Conservation (phyloP, 2,797 vertebrate species). For the Sandelia bainsii region DNA sequence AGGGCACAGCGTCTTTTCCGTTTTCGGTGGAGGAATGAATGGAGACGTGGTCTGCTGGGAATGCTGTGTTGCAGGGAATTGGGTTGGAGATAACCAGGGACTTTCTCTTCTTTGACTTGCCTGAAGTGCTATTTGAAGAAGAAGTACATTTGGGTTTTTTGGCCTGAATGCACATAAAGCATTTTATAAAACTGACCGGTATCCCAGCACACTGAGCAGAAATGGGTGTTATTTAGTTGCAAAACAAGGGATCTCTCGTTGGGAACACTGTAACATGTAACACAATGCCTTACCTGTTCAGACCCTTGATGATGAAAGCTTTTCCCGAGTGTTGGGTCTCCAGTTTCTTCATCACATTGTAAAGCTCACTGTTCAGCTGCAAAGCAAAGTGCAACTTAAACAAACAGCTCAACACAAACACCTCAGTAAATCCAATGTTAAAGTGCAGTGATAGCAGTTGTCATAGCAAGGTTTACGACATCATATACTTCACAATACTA, state of each 20-base stretch:
- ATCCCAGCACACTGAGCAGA: not conserved
- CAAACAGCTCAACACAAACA: not conserved
- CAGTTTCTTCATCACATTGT: slow-evolving; percentile 94
- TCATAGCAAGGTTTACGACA: no score
- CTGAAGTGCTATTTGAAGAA: slow-evolving; percentile 37
- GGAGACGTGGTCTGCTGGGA: slow-evolving; percentile 79
- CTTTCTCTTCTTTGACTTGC: slow-evolving; percentile 85
- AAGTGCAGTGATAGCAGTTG: not conserved
- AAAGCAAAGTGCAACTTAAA: slow-evolving; percentile 23
- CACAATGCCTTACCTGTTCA: slow-evolving; percentile 84
- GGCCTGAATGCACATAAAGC: not conserved
- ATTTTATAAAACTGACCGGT: not conserved
- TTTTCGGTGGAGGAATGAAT: slow-evolving; percentile 61
- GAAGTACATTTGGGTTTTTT: not conserved
- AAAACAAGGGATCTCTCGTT: not conserved
- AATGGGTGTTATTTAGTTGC: not conserved
- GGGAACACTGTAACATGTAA: not conserved
- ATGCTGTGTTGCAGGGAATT: slow-evolving; percentile 85
- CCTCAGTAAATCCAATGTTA: not conserved
- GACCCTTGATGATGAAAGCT: slow-evolving; percentile 92
- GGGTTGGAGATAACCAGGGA: slow-evolving; percentile 93
- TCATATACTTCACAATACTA: not conserved
- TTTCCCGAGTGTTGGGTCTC: slow-evolving; percentile 95
- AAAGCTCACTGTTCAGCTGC: slow-evolving; percentile 93
- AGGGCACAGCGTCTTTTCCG: slow-evolving; percentile 44